Conservation (phyloP, 2,888 invertebrate species). For the Eustalomyia histrio region DNA sequence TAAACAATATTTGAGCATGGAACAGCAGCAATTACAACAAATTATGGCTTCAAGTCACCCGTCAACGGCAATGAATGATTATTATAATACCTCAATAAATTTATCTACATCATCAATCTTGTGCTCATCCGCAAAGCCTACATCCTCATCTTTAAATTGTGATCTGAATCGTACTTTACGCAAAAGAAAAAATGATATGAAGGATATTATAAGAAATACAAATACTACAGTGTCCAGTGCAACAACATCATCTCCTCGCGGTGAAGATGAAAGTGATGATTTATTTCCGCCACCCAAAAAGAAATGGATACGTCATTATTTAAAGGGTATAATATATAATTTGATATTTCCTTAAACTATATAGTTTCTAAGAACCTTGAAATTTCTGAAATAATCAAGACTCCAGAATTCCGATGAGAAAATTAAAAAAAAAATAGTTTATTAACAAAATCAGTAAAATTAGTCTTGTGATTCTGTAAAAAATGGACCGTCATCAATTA, state of each 20-base stretch:
- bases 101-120: neutral
- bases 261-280: slow-evolving; percentile 12
- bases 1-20: slow-evolving; percentile 43
- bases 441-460: too few relatives aligned
- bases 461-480: too few relatives aligned
- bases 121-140: neutral
- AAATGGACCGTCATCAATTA: too few relatives aligned
- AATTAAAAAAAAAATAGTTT: too few relatives aligned
- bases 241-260: neutral
- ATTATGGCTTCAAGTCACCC: slow-evolving; percentile 24
- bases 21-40: slow-evolving; percentile 35
- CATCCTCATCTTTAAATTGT: slow-evolving; percentile 7
- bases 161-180: slow-evolving; percentile 40
- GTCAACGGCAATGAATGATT: neutral
- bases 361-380: too few relatives aligned
- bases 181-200: slow-evolving; percentile 43
- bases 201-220: slow-evolving; percentile 31
- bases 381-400: too few relatives aligned
- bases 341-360: neutral
- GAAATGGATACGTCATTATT: slow-evolving; percentile 81
- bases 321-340: slow-evolving; percentile 69
- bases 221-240: slow-evolving; percentile 1
- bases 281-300: slow-evolving; percentile 84
- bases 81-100: slow-evolving; percentile 23
- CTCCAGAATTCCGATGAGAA: too few relatives aligned